These are phyloP conservation scores for Oreotrochilus melanogaster DNA, from an alignment of 2,113 vertebrate species.

Conservation along the genomic window DNA sequence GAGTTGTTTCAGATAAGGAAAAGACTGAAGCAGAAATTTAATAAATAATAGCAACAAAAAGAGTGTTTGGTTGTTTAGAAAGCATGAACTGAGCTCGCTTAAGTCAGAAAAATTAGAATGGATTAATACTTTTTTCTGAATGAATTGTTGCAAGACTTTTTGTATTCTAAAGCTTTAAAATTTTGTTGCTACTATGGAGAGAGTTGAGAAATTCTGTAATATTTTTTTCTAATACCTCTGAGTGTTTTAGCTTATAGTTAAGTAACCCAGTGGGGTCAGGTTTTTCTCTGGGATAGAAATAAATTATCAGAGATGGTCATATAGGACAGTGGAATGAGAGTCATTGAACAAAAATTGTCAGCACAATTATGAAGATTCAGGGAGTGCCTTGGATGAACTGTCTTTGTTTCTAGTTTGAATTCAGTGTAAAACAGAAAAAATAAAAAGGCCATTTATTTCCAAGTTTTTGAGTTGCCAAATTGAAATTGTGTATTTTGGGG, in stretches of 20 bases:
- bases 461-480: neutral
- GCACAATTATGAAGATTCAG: neutral
- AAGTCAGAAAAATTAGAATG: neutral
- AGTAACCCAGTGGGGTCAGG: neutral
- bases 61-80: neutral
- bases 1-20: neutral
- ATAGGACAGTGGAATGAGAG: neutral
- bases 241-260: neutral
- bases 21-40: neutral
- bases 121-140: neutral
- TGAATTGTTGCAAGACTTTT: neutral
- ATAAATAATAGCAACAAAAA: neutral
- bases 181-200: neutral
- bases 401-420: neutral
- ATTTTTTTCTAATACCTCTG: neutral
- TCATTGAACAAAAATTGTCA: neutral
- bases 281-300: neutral
- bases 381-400: neutral
- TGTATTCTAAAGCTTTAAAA: accelerated
- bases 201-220: neutral
- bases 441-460: neutral
- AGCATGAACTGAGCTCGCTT: neutral
- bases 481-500: neutral
- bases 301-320: neutral
- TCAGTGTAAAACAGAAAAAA: neutral